phyloP scores from a whole-genome alignment of 64 coral and sea anemone genomes.

The Stylophora pistillata region DNA sequence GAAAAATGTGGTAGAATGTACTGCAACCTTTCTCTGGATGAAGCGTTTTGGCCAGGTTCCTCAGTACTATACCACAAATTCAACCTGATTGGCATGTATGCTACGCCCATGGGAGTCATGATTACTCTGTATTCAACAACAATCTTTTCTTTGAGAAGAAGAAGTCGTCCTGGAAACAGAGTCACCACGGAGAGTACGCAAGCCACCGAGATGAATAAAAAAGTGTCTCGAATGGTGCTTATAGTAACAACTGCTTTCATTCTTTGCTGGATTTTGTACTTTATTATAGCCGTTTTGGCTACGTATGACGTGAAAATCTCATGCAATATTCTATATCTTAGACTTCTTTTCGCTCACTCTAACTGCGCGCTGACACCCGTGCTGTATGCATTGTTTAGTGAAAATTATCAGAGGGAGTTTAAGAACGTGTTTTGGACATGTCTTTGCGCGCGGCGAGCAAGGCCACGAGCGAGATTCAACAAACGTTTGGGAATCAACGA shows the following conservation, averaged over 20 bases:
- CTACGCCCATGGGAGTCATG: conserved; percentile 37
- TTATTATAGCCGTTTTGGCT: conserved; percentile 49
- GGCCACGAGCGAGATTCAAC: background rate
- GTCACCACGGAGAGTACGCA: background rate
- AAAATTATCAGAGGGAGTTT: conserved; percentile 48
- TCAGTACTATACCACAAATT: conserved; percentile 42
- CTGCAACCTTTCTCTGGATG: conserved; percentile 33
- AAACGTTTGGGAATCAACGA: background rate
- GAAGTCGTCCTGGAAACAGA: conserved; percentile 23
- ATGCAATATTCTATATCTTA: conserved; percentile 46
- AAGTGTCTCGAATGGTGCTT: conserved; percentile 59
- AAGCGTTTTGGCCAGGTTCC: conserved; percentile 33
- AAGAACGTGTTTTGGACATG: conserved; percentile 1
- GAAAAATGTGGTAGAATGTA: background rate
- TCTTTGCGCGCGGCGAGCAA: background rate
- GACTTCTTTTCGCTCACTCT: conserved; percentile 59
- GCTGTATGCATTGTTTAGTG: conserved; percentile 62
- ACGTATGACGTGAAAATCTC: conserved; percentile 25
- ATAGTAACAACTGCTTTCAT: conserved; percentile 58
- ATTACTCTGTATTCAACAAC: conserved; percentile 53
- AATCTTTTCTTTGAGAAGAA: conserved; percentile 34
- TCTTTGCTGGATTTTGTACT: conserved; percentile 69
- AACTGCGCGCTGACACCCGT: conserved; percentile 66
- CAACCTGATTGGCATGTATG: conserved; percentile 63
- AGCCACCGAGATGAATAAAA: conserved; percentile 7